Evolutionary conservation across 2,113 vertebrate species (phyloP).

Genomic region (Aptenodytes forsteri): DNA sequence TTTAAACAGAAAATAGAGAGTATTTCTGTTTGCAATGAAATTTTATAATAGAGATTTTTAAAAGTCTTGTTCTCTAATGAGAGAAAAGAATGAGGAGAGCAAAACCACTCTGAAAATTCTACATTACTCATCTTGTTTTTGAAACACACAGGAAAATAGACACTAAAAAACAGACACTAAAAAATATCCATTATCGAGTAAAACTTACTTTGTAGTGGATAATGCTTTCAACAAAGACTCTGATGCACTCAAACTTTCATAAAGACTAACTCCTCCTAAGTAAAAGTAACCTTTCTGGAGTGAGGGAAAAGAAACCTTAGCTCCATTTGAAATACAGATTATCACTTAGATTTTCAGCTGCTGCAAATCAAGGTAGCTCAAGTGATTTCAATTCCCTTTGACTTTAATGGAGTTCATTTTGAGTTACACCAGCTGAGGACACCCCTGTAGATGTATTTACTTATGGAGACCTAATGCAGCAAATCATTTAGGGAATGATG

Average conservation of each 20-base stretch:
- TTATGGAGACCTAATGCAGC: neutral
- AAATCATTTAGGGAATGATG: neutral
- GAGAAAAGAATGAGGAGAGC: neutral
- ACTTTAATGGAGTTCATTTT: neutral
- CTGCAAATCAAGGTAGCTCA: neutral
- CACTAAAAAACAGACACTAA: neutral
- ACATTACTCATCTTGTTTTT: neutral
- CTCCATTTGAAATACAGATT: neutral
- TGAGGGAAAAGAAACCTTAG: neutral
- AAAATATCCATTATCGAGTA: neutral
- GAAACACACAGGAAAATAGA: neutral
- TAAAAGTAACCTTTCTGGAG: rapidly evolving
- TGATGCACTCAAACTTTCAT: rapidly evolving
- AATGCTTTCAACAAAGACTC: neutral
- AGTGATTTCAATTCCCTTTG: neutral
- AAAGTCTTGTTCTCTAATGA: neutral
- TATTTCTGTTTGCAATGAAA: neutral
- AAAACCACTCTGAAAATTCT: neutral
- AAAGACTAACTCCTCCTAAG: neutral
- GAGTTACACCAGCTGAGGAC: neutral
- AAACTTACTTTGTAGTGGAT: neutral
- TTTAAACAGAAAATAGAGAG: neutral
- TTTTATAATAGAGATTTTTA: neutral
- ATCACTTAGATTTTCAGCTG: neutral
- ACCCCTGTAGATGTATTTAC: neutral